Percentiles rank a stretch among this genome's conserved stretches.
These are phyloP conservation scores for Liolophura sinensis DNA, from an alignment of 1,140 invertebrate genomes.

Conservation along the genomic window DNA sequence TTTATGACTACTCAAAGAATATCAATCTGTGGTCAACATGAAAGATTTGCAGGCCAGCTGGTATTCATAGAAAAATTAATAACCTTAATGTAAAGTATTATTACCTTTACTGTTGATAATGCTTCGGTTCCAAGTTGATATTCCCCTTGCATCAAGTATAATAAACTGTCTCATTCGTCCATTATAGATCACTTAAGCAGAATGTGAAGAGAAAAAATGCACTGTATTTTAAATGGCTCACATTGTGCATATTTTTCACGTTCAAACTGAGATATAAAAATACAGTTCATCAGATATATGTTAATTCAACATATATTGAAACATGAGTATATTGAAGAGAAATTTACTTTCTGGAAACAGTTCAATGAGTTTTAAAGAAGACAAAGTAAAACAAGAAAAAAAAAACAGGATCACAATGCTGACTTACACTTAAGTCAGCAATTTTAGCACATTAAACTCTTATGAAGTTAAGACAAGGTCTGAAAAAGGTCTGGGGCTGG, in stretches of 20 bases:
- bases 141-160: conserved; percentile 51
- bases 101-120: conserved; percentile 34
- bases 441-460: background rate
- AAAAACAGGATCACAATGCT: background rate
- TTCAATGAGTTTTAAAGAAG: background rate
- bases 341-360: no score
- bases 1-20: background rate
- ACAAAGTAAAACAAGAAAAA: background rate
- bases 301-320: no score
- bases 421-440: background rate
- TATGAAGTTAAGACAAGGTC: background rate
- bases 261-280: no score
- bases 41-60: no score
- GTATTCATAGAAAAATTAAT: no score
- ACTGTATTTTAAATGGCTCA: background rate
- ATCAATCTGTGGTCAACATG: no score
- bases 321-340: no score
- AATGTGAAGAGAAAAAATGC: conserved; percentile 11
- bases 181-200: conserved; percentile 48
- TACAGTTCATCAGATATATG: no score
- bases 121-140: conserved; percentile 52
- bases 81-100: background rate
- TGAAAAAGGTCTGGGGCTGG: no score
- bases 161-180: conserved; percentile 51
- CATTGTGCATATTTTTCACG: no score